These are phyloP conservation scores for Malurus melanocephalus DNA, from an alignment of 2,113 vertebrate genomes.

Conservation along the genomic window DNA sequence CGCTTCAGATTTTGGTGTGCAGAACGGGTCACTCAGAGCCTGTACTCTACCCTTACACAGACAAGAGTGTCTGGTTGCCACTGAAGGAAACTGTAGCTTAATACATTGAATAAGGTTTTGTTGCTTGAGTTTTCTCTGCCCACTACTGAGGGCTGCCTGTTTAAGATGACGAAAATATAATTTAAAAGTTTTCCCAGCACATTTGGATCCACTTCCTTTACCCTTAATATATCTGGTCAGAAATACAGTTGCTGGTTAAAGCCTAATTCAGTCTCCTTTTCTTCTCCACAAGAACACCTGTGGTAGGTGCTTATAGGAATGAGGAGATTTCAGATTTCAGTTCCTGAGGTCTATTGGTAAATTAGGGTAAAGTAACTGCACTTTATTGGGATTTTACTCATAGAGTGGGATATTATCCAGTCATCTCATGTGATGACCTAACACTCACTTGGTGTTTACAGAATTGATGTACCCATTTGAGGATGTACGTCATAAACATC, in stretches of 20 bases:
- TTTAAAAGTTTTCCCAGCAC: not conserved
- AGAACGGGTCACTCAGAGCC: not conserved
- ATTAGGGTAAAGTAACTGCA: not conserved
- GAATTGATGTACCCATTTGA: not conserved
- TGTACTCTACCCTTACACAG: rapidly evolving
- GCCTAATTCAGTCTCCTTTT: not conserved
- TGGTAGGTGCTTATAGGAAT: not conserved
- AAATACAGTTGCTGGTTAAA: not conserved
- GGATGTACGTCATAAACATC: not conserved
- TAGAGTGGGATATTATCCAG: not conserved
- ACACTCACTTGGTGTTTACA: not conserved
- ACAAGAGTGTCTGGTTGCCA: not conserved
- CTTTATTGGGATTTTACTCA: not conserved
- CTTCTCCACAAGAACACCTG: not conserved
- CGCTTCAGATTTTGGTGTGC: not conserved
- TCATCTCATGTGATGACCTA: not conserved
- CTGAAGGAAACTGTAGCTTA: not conserved
- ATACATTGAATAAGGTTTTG: not conserved
- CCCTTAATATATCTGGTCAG: not conserved
- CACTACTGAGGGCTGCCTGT: not conserved
- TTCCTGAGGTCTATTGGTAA: not conserved
- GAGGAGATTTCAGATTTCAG: not conserved
- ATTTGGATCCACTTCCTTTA: not conserved
- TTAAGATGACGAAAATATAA: not conserved
- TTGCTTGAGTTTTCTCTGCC: not conserved